Evolutionary conservation across 1,140 invertebrate genomes (phyloP).

Genomic region (Eupristina koningsbergeri): DNA sequence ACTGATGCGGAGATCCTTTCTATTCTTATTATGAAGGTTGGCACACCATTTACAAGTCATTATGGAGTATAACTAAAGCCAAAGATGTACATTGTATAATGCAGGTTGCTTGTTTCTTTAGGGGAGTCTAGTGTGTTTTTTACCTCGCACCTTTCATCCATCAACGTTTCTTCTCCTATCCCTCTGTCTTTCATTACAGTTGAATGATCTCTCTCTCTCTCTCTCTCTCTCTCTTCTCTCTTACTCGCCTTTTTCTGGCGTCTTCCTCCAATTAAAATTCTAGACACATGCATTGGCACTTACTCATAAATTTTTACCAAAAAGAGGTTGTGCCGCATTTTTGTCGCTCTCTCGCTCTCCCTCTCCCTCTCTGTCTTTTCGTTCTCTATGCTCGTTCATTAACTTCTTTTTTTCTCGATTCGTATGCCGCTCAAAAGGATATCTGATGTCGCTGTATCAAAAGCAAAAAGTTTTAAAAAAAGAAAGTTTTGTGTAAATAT

Average conservation of each 20-base stretch:
- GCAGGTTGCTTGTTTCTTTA: slow-evolving; percentile 3
- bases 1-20: not conserved
- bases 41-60: not conserved
- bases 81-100: slow-evolving; percentile 11
- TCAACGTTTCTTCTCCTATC: slow-evolving; percentile 1
- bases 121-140: not conserved
- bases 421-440: not conserved
- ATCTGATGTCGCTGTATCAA: not conserved
- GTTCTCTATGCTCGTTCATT: not conserved
- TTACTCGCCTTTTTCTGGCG: not conserved
- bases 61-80: not conserved
- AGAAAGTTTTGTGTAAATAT: not conserved
- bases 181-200: not conserved
- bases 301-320: slow-evolving; percentile 39
- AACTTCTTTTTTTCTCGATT: not conserved
- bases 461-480: not conserved
- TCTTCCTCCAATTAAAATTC: slow-evolving; percentile 45
- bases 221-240: not conserved
- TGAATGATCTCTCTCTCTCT: not conserved
- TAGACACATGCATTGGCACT: slow-evolving; percentile 34
- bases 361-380: not conserved
- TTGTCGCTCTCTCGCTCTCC: not conserved
- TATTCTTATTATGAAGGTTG: slow-evolving; percentile 8
- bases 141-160: slow-evolving; percentile 25
- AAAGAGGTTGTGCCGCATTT: slow-evolving; percentile 22